Base-by-base conservation (phyloP, 1,140 invertebrate species). In the Meloidogyne chitwoodi region DNA sequence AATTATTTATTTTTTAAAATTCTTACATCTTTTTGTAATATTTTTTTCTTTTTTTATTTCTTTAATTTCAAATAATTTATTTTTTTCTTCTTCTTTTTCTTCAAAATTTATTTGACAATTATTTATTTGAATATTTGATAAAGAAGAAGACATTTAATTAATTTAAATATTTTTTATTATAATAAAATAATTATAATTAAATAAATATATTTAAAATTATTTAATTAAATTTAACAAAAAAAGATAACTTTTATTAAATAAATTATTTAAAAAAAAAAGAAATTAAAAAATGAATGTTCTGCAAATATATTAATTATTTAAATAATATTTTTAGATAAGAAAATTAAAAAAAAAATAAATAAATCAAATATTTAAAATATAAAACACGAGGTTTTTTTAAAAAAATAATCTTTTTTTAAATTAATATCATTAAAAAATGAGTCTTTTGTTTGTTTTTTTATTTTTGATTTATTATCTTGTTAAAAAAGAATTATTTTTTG, bases 291-390 rank as follows among this genome's bases (percentile, higher is more conserved):
- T 27, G n/a, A 24, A n/a, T 22, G 31, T n/a, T 67, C 16, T 68
- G 26, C 16, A 24, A 14, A 68, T 10, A 2, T 2, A 8, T 16
- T 68, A 24, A n/a, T n/a, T n/a, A n/a, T n/a, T n/a, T n/a, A n/a
- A n/a, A n/a, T n/a, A 68, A 24, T 68, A 24, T 29, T 68, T 68
- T 68, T 27, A 44, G 24, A 22, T n/a, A 68, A 68, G 22, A 68
- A 68, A 31, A n/a, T n/a, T 12, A 41, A 41, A 4, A 6, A 14
- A 41, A 34, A 34, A 41, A 41, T 41, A 41, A 41, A 41, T 10
- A 41, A 41, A 41, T 41, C 38, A 41, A 41, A 14, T 41, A 12
- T 14, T 41, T 34, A 14, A 14, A 41, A 41, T 41, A 10, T 12
- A 41, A 41, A 41, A 41, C 38, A 41, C 38, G 38, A 41, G 38